Conservation (phyloP, 1,140 invertebrate genomes). For the Carposina sasakii region DNA sequence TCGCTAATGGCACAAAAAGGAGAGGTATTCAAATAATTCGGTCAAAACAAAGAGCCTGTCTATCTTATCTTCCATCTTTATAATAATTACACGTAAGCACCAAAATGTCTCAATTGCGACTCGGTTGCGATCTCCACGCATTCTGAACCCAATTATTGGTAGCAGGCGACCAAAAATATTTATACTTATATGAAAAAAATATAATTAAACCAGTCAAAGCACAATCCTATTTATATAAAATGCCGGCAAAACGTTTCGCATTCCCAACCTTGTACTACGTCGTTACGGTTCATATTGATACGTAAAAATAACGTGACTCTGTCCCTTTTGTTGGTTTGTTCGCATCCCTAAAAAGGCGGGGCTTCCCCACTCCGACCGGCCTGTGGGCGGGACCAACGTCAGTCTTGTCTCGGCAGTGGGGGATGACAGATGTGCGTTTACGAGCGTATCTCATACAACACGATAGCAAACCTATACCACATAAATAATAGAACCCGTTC, state of each 20-base stretch:
- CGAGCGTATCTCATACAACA: slow-evolving; percentile 53
- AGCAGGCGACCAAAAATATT: slow-evolving; percentile 45
- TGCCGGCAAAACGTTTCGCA: too few relatives aligned
- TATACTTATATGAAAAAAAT: slow-evolving; percentile 50
- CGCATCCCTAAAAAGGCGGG: slow-evolving; percentile 36
- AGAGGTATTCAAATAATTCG: neutral
- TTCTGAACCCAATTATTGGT: slow-evolving; percentile 57
- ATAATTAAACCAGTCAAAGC: slow-evolving; percentile 39
- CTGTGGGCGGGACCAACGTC: slow-evolving; percentile 35
- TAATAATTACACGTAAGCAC: slow-evolving; percentile 69
- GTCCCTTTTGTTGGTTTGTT: too few relatives aligned
- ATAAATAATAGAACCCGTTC: slow-evolving; percentile 52
- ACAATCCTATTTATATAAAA: slow-evolving; percentile 55
- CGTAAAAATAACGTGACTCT: too few relatives aligned
- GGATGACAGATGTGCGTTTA: slow-evolving; percentile 58
- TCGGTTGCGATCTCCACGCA: slow-evolving; percentile 20
- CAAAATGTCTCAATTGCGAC: slow-evolving; percentile 56
- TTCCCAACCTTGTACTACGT: too few relatives aligned
- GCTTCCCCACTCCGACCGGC: slow-evolving; percentile 30
- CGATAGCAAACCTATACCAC: slow-evolving; percentile 55
- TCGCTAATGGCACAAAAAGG: too few relatives aligned
- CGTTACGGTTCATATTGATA: too few relatives aligned
- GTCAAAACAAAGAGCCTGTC: slow-evolving; percentile 38
- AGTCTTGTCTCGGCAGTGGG: slow-evolving; percentile 49
- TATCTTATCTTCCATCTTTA: slow-evolving; percentile 60